Percentiles rank a stretch among this genome's conserved stretches.
Evolutionary conservation across 2,113 vertebrate genomes (phyloP).

Genomic region (Dromiciops gliroides): DNA sequence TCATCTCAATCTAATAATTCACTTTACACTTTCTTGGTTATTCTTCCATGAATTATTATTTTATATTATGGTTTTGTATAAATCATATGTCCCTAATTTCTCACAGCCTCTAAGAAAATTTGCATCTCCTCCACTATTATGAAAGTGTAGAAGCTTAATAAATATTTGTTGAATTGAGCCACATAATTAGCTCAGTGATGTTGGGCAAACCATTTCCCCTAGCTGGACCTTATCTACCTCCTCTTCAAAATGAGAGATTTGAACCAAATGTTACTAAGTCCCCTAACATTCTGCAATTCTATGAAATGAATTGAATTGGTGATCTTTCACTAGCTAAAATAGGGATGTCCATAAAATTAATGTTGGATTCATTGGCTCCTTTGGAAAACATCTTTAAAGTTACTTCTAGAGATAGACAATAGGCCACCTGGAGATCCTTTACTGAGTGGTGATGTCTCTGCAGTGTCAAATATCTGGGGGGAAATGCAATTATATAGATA

Average conservation of each 20-base stretch:
- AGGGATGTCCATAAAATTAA: background rate
- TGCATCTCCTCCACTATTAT: too few species aligned
- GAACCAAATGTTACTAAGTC: background rate
- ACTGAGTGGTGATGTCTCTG: background rate
- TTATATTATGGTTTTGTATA: background rate
- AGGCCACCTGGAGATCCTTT: background rate
- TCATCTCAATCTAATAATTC: background rate
- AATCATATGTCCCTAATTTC: too few species aligned
- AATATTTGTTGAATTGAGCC: too few species aligned
- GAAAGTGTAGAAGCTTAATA: too few species aligned
- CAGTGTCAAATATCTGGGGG: background rate
- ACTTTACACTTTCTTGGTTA: background rate
- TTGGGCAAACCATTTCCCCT: too few species aligned
- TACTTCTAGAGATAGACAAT: background rate
- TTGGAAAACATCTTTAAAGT: background rate
- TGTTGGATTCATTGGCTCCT: background rate
- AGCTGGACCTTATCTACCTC: too few species aligned
- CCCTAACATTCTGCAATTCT: background rate
- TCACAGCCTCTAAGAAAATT: too few species aligned
- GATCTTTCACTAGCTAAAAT: background rate
- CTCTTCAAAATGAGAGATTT: background rate
- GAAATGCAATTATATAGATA: background rate
- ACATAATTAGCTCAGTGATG: too few species aligned
- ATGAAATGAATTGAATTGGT: background rate
- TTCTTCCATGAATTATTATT: background rate